These are phyloP conservation scores for Neodontobutis hainanensis DNA, from an alignment of 2,113 vertebrate genomes.

Conservation along the genomic window DNA sequence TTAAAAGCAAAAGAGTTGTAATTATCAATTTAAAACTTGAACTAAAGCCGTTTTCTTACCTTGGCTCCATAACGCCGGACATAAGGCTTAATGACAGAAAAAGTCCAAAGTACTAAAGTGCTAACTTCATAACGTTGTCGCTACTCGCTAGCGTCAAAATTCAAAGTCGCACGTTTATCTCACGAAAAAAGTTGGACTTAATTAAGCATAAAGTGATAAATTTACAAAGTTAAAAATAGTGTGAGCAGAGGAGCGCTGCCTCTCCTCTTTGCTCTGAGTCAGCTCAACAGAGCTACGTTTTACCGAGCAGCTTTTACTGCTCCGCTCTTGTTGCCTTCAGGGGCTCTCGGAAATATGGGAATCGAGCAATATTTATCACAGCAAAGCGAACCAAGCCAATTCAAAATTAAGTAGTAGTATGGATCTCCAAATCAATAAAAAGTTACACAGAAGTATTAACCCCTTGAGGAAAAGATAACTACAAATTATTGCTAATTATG, in stretches of 20 bases:
- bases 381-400: background rate
- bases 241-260: background rate
- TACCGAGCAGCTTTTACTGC: slow-evolving; percentile 30
- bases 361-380: background rate
- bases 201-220: background rate
- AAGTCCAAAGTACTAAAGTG: slow-evolving; percentile 30
- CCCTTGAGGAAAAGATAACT: too few species aligned
- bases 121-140: background rate
- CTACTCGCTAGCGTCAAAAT: background rate
- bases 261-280: slow-evolving; percentile 25
- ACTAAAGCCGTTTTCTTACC: slow-evolving; percentile 39
- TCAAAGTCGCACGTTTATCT: background rate
- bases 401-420: too few species aligned
- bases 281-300: slow-evolving; percentile 14
- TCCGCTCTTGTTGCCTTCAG: slow-evolving; percentile 38
- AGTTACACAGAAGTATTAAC: too few species aligned
- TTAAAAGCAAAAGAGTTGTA: too few species aligned
- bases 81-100: slow-evolving; percentile 8
- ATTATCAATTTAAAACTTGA: too few species aligned
- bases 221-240: background rate
- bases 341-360: slow-evolving; percentile 11
- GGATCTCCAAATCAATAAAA: too few species aligned
- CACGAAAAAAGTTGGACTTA: background rate
- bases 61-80: slow-evolving; percentile 34
- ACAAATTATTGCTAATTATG: background rate